phyloP scores from a whole-genome alignment of 2,888 invertebrate species.

The Alitta virens region DNA sequence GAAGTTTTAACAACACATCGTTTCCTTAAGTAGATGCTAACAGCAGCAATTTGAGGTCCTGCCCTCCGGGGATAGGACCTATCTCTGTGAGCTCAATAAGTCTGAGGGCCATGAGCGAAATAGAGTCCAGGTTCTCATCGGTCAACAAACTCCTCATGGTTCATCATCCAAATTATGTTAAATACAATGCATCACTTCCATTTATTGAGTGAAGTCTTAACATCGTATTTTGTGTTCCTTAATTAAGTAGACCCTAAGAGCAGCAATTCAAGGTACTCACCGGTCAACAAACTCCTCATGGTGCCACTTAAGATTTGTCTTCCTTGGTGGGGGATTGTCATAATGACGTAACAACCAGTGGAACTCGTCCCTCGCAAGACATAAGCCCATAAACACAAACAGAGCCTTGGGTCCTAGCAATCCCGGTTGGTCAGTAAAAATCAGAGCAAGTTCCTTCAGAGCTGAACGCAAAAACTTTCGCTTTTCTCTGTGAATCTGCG shows the following conservation, averaged over 20 bases:
- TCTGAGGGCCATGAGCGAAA: too few relatives aligned
- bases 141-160: too few relatives aligned
- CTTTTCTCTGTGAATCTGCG: conserved; percentile 88
- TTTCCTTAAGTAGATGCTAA: too few relatives aligned
- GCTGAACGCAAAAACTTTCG: conserved; percentile 94
- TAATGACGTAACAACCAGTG: conserved; percentile 92
- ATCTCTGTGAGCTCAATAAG: too few relatives aligned
- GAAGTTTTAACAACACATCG: too few relatives aligned
- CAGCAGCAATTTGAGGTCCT: too few relatives aligned
- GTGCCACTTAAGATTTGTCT: conserved; percentile 48
- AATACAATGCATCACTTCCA: too few relatives aligned
- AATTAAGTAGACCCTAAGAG: neutral
- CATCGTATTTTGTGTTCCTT: neutral
- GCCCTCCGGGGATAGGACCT: too few relatives aligned
- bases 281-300: conserved; percentile 71
- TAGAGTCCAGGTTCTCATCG: too few relatives aligned
- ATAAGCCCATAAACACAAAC: conserved; percentile 92
- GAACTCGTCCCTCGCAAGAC: conserved; percentile 94
- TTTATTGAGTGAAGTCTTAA: too few relatives aligned
- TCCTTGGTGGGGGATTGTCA: conserved; percentile 80
- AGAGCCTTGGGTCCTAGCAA: conserved; percentile 95
- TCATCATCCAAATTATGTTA: too few relatives aligned
- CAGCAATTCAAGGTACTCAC: conserved; percentile 30
- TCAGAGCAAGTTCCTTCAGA: conserved; percentile 88
- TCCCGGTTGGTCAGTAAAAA: conserved; percentile 97